Evolutionary conservation across 2,888 invertebrate species (phyloP).

Genomic region (Candidula unifasciata): DNA sequence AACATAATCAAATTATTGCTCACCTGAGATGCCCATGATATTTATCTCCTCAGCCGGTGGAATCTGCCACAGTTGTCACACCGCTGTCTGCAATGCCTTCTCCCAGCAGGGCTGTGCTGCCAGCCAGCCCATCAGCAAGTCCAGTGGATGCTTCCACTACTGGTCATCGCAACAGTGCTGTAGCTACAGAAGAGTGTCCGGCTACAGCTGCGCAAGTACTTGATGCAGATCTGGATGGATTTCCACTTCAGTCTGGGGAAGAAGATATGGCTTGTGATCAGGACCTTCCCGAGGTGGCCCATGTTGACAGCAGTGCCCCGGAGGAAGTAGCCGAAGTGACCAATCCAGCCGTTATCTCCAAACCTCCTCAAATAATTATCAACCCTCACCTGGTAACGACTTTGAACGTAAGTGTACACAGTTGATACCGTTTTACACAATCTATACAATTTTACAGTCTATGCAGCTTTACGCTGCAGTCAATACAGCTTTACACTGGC

Average conservation of each 20-base stretch:
- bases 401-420: slow-evolving; percentile 3
- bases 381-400: slow-evolving; percentile 20
- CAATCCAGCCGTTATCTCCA: slow-evolving; percentile 50
- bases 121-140: neutral
- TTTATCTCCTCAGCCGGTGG: no score
- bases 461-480: no score
- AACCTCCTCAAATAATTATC: slow-evolving; percentile 53
- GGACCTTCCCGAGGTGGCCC: neutral
- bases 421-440: no score
- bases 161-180: neutral
- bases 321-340: slow-evolving; percentile 22
- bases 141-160: neutral
- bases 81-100: neutral
- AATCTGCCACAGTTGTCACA: neutral
- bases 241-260: neutral
- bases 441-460: no score
- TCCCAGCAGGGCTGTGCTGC: neutral
- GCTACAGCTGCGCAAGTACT: neutral
- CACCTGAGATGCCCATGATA: no score
- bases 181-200: neutral
- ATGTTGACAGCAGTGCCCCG: neutral
- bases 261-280: neutral
- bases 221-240: neutral
- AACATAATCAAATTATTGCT: no score
- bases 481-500: neutral